Base-by-base conservation (phyloP, 2,113 vertebrate genomes). In the Lepisosteus osseus region DNA sequence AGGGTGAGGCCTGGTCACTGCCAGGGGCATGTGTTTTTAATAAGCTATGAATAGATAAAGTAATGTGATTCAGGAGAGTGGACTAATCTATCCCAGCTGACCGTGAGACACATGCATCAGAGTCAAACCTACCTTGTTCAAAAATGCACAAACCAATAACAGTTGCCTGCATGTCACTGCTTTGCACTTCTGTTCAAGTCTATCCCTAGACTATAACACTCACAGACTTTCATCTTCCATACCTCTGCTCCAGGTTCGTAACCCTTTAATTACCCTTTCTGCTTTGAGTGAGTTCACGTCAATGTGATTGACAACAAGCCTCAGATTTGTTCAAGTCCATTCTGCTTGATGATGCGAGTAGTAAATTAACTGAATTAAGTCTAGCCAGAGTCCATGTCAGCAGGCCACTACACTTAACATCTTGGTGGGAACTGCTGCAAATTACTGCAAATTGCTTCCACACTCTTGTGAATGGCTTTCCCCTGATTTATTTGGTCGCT, bases 361-460 rank as follows among this genome's bases (percentile, higher is more conserved):
- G 9, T 51, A 51, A 51, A 51, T 51, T 29, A 51, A 51, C 5
- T 51, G 47, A 51, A 51, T 6, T 51, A 6, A 51, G 9, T 51
- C 47, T 6, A 51, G 47, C 47, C 47, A 51, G 47, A 51, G 47
- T 51, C 47, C 9, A 9, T 51, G 5, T 51, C 56, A 13, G 56
- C 56, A 4, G 57, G 70, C 69, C 69, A 57, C 65, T 57, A 65
- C 69, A 78, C 74, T 84, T 81, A 78, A 65, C 79, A 66, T 67
- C 65, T 74, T 71, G 43, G 72, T 79, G 83, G 77, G 71, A 84
- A 84, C 70, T 69, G 76, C 70, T 54, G 69, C 67, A 78, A 79
- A 84, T 79, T 78, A 79, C 68, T 68, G 55, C 76, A 78, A 79
- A 82, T 73, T 78, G 82, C 69, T 73, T 74, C 64, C 66, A 65